Conservation (phyloP, 2,888 invertebrate species). For the Asteroscopus sphinx region DNA sequence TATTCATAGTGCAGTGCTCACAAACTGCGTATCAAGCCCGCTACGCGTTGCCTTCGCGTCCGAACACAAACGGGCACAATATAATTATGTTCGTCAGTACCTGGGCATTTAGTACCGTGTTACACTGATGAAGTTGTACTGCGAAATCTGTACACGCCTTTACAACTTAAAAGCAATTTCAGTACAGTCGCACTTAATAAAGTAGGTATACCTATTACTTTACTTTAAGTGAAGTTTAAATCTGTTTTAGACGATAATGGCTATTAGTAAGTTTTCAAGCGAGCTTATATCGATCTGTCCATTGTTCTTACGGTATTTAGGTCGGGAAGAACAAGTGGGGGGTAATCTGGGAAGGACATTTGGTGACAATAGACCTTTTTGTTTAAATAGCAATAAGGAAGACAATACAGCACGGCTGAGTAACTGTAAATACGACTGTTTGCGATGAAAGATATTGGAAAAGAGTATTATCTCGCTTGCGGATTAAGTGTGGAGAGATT, state of each 20-base stretch:
- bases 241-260: constrained; percentile 64
- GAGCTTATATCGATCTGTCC: constrained; percentile 57
- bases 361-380: constrained; percentile 48
- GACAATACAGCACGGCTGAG: constrained; percentile 27
- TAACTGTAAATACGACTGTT: constrained; percentile 53
- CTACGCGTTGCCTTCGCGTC: too few relatives aligned
- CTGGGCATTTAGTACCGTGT: too few relatives aligned
- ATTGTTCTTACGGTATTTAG: constrained; percentile 50
- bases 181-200: constrained; percentile 59
- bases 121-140: too few relatives aligned
- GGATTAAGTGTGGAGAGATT: constrained; percentile 7
- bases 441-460: constrained; percentile 43
- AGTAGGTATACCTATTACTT: constrained; percentile 56
- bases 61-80: too few relatives aligned
- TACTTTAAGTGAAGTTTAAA: constrained; percentile 64
- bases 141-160: background rate
- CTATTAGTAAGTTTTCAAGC: constrained; percentile 62
- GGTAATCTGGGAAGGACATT: constrained; percentile 48
- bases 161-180: constrained; percentile 58
- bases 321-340: constrained; percentile 39
- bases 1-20: too few relatives aligned
- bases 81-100: too few relatives aligned
- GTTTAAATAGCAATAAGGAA: constrained; percentile 43
- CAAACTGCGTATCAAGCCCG: too few relatives aligned
- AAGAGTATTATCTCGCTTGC: constrained; percentile 32